phyloP scores from a whole-genome alignment of 1,140 invertebrate species.

The Zelostemma sp. region DNA sequence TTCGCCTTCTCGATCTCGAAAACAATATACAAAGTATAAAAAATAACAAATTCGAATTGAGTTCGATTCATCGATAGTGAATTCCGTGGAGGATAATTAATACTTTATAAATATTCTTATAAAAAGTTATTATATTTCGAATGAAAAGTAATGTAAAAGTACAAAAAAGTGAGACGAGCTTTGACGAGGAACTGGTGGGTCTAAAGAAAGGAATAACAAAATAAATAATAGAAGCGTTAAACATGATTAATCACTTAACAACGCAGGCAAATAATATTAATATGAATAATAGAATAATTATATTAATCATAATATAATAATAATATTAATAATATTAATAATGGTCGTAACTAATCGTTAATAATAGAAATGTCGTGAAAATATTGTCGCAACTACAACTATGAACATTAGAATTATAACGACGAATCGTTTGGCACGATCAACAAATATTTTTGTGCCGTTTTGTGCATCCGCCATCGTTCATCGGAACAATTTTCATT shows the following conservation, averaged over 20 bases:
- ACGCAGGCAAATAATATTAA: slow-evolving; percentile 14
- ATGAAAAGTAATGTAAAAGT: slow-evolving; percentile 14
- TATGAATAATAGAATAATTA: slow-evolving; percentile 63
- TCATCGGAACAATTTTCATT: background rate
- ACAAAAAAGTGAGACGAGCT: slow-evolving; percentile 47
- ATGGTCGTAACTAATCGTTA: slow-evolving; percentile 59
- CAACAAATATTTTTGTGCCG: slow-evolving; percentile 19
- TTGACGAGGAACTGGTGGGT: slow-evolving; percentile 48
- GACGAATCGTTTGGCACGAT: slow-evolving; percentile 55
- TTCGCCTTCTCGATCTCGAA: slow-evolving; percentile 40
- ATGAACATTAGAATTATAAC: slow-evolving; percentile 55
- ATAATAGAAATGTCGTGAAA: slow-evolving; percentile 53
- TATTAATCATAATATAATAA: slow-evolving; percentile 58
- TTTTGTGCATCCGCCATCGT: slow-evolving; percentile 13
- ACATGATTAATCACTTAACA: slow-evolving; percentile 70
- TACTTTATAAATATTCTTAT: background rate
- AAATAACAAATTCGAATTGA: background rate
- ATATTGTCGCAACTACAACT: slow-evolving; percentile 24
- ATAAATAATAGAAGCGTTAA: slow-evolving; percentile 72
- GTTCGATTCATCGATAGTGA: background rate
- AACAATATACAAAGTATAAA: slow-evolving; percentile 20
- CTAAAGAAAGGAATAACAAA: slow-evolving; percentile 64
- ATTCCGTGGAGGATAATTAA: background rate
- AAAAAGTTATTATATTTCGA: background rate
- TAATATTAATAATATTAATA: slow-evolving; percentile 58